Base-by-base conservation (phyloP, 2,113 vertebrate species). In the Pleuronectes platessa region DNA sequence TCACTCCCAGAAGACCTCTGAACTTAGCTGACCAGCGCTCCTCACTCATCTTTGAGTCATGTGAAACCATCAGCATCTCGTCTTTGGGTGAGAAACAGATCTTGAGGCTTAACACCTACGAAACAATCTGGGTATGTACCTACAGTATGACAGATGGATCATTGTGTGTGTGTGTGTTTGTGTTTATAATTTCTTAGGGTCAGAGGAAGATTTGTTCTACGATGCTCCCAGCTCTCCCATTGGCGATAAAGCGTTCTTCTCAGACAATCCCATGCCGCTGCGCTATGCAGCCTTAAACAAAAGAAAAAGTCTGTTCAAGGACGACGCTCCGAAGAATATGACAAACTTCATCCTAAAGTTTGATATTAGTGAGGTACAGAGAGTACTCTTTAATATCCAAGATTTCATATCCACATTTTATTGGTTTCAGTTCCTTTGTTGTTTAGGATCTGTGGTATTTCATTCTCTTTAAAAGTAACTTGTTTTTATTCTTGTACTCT, bases 181-280 rank as follows among this genome's bases (percentile, higher is more conserved):
- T 82, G 12, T 73, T 42, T 62, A 6, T 69, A 26, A 45, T 47
- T 15, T 3, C 15, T 35, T 71, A 92, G 93, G 97, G 40, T 97
- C 97, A 31, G 97, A 98, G 74, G 97, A 98, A 76, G 97, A 99
- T 65, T 74, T 95, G 87, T 99, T 96, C 92, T 99, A 94, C 69
- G 98, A 99, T 83, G 98, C 98, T 35, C 95, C 95, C 26, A 96
- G 92, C 85, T 98, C 97, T 87, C 98, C 98, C 2, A 68, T 96
- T 3, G 95, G 95, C 54, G 96, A 97, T 1, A 8, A 80, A 53
- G 68, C 88, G 0, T 96, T 96, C 88, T 96, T 96, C 85, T 86
- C 96, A 61, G 91, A 92, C 53, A 59, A 90, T 18, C 85, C 90
- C 66, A 88, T 82, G 53, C 86, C 92, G 0, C 76, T 96, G 26